phyloP scores from a whole-genome alignment of 2,113 vertebrate genomes.

The Neofelis nebulosa region DNA sequence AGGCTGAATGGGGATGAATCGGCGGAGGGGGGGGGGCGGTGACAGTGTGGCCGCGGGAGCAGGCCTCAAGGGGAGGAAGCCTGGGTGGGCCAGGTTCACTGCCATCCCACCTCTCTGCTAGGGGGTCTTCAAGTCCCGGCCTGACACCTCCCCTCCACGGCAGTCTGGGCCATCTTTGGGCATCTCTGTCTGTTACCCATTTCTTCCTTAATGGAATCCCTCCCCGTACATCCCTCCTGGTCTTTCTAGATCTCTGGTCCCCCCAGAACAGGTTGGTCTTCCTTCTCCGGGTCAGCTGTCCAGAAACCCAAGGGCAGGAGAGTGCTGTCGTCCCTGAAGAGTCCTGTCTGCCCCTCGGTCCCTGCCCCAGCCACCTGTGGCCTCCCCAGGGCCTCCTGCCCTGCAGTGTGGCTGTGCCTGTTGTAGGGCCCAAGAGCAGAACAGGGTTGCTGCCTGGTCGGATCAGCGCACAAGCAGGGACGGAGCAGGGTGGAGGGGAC shows the following conservation, averaged over 20 bases:
- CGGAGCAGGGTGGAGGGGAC: neutral
- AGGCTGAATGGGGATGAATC: too few species aligned
- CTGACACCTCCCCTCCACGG: rapidly evolving
- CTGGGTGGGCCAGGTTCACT: neutral
- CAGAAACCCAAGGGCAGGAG: neutral
- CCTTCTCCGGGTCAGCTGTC: neutral
- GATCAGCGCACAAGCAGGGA: neutral
- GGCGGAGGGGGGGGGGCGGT: rapidly evolving
- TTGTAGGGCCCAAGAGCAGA: neutral
- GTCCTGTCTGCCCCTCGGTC: rapidly evolving
- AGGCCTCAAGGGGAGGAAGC: neutral
- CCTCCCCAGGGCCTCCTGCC: neutral
- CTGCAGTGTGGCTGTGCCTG: neutral
- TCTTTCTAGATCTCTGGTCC: neutral
- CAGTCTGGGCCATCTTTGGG: neutral
- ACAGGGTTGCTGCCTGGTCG: neutral
- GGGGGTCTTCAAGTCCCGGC: neutral
- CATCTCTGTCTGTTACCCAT: neutral
- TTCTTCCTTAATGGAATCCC: neutral
- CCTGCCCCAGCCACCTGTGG: rapidly evolving
- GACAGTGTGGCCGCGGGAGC: neutral
- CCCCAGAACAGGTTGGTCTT: neutral
- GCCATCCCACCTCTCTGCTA: neutral
- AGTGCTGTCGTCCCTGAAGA: rapidly evolving
- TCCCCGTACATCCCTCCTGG: neutral